These are phyloP conservation scores for Drosophila kanekoi DNA, from an alignment of 2,888 invertebrate genomes.

Conservation along the genomic window DNA sequence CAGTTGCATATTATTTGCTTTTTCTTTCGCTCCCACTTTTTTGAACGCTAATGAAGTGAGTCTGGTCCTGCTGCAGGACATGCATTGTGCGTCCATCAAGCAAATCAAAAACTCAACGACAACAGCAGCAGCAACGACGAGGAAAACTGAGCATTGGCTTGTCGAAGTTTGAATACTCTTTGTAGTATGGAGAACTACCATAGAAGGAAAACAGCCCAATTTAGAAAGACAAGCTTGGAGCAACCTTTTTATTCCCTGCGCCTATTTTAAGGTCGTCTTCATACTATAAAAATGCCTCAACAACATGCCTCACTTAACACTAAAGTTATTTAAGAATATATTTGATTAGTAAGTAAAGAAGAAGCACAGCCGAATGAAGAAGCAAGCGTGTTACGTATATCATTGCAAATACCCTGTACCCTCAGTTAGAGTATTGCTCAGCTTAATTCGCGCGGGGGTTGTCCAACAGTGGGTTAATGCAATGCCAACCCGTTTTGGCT, in stretches of 20 bases:
- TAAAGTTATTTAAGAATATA: no score
- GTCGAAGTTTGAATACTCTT: conserved; percentile 37
- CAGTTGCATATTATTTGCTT: conserved; percentile 61
- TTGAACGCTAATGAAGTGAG: conserved; percentile 63
- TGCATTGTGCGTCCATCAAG: conserved; percentile 71
- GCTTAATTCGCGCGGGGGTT: conserved; percentile 41
- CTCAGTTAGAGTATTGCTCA: not conserved
- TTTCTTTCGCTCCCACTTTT: conserved; percentile 1
- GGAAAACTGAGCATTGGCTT: no score
- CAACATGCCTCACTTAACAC: no score
- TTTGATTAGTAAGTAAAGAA: no score
- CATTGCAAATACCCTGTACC: not conserved
- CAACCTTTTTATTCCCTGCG: no score
- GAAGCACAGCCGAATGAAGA: no score
- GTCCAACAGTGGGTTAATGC: conserved; percentile 39
- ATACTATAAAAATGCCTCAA: no score
- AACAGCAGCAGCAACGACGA: not conserved
- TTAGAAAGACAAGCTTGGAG: no score
- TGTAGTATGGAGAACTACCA: no score
- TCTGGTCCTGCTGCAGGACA: conserved; percentile 66
- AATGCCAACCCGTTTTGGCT: conserved; percentile 49
- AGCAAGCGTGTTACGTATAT: no score
- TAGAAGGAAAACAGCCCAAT: no score
- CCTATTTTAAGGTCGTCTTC: no score
- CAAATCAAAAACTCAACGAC: conserved; percentile 51